Conservation (phyloP, 2,113 vertebrate species). For the Trochalopteron elliotii region DNA sequence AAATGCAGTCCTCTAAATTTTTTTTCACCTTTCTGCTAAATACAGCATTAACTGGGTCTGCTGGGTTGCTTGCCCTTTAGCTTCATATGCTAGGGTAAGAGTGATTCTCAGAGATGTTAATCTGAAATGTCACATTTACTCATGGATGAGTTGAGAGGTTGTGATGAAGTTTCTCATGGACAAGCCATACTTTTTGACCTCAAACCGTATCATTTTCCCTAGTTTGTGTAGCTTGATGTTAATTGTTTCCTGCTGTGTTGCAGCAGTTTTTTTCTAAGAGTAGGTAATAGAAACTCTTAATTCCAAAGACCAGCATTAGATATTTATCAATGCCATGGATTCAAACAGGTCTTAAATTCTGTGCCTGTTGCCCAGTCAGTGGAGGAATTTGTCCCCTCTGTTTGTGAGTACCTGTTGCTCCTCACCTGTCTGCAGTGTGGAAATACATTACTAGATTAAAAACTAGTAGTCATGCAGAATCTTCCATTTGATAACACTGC, state of each 20-base stretch:
- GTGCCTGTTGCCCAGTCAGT: not conserved
- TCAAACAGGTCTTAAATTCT: not conserved
- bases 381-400: not conserved
- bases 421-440: not conserved
- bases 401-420: not conserved
- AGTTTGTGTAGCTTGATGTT: not conserved
- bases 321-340: not conserved
- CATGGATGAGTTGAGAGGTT: not conserved
- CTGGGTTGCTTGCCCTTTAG: not conserved
- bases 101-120: not conserved
- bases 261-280: not conserved
- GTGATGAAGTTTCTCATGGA: not conserved
- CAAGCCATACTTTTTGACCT: not conserved
- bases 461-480: not conserved
- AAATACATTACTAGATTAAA: not conserved
- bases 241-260: not conserved
- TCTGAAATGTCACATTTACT: not conserved
- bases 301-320: not conserved
- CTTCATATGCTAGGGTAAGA: not conserved
- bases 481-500: not conserved
- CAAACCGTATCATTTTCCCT: not conserved
- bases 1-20: not conserved
- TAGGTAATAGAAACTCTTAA: not conserved
- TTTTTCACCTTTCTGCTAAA: not conserved
- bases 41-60: not conserved